A percentile compares a stretch with the other conserved stretches of the same genome.
Conservation (phyloP, 1,140 invertebrate genomes). For the Homalodisca vitripennis region DNA sequence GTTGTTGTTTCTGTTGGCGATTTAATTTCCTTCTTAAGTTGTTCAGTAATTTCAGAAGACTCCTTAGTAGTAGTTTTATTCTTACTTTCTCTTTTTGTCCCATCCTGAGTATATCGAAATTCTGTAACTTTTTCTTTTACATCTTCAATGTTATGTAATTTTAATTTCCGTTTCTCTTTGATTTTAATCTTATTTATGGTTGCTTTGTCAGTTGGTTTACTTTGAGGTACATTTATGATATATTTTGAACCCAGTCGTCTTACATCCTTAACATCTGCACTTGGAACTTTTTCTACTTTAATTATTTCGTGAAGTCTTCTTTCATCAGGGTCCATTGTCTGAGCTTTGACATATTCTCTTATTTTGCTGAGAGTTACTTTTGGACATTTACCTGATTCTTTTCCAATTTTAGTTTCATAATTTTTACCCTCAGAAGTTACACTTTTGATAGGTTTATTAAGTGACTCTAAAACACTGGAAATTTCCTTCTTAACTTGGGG, state of each 20-base stretch:
- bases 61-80: background rate
- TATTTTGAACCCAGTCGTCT: background rate
- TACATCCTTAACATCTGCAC: background rate
- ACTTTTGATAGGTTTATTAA: background rate
- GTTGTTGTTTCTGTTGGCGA: background rate
- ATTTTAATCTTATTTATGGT: background rate
- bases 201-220: background rate
- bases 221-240: slow-evolving; percentile 9
- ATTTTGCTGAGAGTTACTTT: slow-evolving; percentile 12
- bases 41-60: background rate
- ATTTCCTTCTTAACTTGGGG: background rate
- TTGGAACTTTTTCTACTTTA: slow-evolving; percentile 4
- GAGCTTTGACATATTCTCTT: background rate
- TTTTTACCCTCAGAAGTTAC: background rate
- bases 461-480: too few species aligned
- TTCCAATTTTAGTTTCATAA: background rate
- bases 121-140: slow-evolving; percentile 1
- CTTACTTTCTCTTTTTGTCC: background rate
- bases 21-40: background rate
- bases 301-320: slow-evolving; percentile 10
- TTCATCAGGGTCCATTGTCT: background rate
- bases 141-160: background rate
- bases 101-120: background rate
- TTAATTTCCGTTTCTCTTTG: slow-evolving; percentile 19
- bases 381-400: background rate